Evolutionary conservation across 2,888 invertebrate genomes (phyloP).

Genomic region (Adelphocoris suturalis): DNA sequence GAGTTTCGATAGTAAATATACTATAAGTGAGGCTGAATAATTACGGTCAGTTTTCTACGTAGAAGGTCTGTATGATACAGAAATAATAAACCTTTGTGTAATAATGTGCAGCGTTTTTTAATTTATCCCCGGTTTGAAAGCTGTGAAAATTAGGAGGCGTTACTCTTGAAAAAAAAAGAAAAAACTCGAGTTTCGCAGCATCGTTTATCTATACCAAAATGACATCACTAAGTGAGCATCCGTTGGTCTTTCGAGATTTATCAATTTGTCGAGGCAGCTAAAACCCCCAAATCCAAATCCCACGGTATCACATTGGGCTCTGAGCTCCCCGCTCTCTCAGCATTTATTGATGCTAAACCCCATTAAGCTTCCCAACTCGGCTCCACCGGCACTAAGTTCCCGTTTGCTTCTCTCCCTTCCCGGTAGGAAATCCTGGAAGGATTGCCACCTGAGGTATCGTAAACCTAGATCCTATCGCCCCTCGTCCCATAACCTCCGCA

Average conservation of each 20-base stretch:
- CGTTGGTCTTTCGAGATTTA: neutral
- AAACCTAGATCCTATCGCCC: constrained; percentile 30
- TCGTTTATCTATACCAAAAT: too few relatives aligned
- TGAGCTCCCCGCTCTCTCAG: neutral
- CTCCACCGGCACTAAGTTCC: neutral
- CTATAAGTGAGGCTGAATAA: too few relatives aligned
- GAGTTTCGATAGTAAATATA: too few relatives aligned
- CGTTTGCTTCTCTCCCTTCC: constrained; percentile 6
- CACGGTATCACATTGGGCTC: constrained; percentile 3
- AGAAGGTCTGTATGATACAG: too few relatives aligned
- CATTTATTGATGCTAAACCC: constrained; percentile 40
- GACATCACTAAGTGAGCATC: too few relatives aligned
- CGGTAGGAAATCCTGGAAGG: constrained; percentile 30
- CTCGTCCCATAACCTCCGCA: constrained; percentile 19
- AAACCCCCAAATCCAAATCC: neutral
- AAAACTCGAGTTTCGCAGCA: too few relatives aligned
- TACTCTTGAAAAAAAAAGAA: too few relatives aligned
- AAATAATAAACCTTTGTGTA: too few relatives aligned
- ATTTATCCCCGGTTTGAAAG: too few relatives aligned
- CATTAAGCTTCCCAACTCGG: constrained; percentile 30
- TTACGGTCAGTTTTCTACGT: too few relatives aligned
- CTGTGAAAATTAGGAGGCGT: too few relatives aligned
- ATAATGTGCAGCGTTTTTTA: too few relatives aligned
- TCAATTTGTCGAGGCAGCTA: neutral
- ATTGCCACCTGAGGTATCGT: constrained; percentile 52